phyloP scores from a whole-genome alignment of 1,140 invertebrate genomes.

The Probaryconus sp. region DNA sequence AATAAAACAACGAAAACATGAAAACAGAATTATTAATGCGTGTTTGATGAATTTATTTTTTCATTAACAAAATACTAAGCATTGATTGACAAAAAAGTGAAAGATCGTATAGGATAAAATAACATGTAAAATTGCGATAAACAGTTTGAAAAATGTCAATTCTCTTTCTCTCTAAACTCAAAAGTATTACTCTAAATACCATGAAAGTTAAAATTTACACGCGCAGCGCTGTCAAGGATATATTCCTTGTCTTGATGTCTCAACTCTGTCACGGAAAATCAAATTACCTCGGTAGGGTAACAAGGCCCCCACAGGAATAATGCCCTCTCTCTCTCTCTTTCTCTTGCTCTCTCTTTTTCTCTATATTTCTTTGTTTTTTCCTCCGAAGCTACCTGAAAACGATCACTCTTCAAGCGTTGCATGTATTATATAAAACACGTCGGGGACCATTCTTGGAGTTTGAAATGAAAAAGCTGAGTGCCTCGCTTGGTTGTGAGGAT shows the following conservation, averaged over 20 bases:
- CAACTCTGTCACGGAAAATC: conserved; percentile 73
- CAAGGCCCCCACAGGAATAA: conserved; percentile 46
- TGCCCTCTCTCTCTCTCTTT: conserved; percentile 22
- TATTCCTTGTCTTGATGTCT: conserved; percentile 73
- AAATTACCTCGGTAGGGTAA: conserved; percentile 71
- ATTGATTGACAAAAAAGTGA: too few relatives aligned
- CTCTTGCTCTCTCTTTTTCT: too few relatives aligned
- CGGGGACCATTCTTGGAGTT: conserved; percentile 34
- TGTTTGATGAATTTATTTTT: too few relatives aligned
- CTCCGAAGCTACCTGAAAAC: conserved; percentile 59
- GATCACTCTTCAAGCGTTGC: conserved; percentile 11
- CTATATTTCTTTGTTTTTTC: conserved; percentile 36
- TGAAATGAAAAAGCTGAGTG: conserved; percentile 56
- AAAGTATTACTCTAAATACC: too few relatives aligned
- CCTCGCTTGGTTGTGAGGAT: conserved; percentile 32
- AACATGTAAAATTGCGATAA: too few relatives aligned
- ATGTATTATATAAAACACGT: conserved; percentile 9
- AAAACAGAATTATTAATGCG: too few relatives aligned
- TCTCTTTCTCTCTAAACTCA: conserved; percentile 22
- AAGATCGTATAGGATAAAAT: too few relatives aligned
- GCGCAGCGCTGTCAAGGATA: conserved; percentile 60
- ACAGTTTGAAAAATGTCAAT: too few relatives aligned
- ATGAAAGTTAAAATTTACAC: too few relatives aligned
- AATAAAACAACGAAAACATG: too few relatives aligned
- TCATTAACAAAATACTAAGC: too few relatives aligned